These are phyloP conservation scores for Ophiodon elongatus DNA, from an alignment of 2,113 vertebrate genomes.

Conservation along the genomic window DNA sequence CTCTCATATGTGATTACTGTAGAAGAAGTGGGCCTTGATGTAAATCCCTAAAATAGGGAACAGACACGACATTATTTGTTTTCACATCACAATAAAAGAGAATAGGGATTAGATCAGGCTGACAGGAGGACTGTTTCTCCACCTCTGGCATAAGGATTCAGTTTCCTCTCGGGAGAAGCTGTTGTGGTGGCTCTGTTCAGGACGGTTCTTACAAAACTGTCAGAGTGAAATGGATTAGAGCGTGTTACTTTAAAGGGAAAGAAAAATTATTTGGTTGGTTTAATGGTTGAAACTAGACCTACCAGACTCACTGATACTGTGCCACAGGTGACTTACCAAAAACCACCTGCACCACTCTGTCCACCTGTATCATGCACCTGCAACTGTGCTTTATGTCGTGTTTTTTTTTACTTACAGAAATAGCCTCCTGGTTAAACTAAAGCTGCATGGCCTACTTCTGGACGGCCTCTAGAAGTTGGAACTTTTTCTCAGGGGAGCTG, in stretches of 20 bases:
- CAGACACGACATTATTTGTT: neutral
- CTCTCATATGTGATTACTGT: neutral
- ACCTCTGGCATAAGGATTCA: neutral
- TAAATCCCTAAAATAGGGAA: neutral
- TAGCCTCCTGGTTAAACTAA: slow-evolving; percentile 31
- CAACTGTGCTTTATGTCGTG: neutral
- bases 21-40: neutral
- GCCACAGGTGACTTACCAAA: slow-evolving; percentile 22
- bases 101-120: neutral
- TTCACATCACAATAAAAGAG: neutral
- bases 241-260: neutral
- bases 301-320: slow-evolving; percentile 1
- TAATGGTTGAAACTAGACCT: neutral
- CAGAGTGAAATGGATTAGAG: neutral
- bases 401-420: slow-evolving; percentile 26
- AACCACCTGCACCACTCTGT: slow-evolving; percentile 1
- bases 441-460: slow-evolving; percentile 51
- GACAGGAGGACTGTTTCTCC: neutral
- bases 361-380: slow-evolving; percentile 35
- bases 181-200: neutral
- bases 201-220: neutral
- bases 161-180: neutral
- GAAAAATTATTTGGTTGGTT: neutral
- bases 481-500: slow-evolving; percentile 36
- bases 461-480: slow-evolving; percentile 52